Conservation (phyloP, 2,888 invertebrate species). For the Agrilus mali region DNA sequence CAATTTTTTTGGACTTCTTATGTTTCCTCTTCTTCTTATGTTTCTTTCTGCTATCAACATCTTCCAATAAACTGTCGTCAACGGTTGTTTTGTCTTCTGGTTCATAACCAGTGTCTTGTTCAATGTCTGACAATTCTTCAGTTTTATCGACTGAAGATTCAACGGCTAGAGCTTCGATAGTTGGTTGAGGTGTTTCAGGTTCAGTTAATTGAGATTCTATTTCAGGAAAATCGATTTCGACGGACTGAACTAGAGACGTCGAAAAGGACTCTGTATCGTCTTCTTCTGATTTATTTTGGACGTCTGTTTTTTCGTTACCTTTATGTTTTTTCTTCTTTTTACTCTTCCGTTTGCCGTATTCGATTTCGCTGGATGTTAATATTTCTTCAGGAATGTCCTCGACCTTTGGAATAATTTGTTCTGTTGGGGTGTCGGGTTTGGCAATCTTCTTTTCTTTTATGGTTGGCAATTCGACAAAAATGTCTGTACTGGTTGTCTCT, state of each 20-base stretch:
- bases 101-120: conserved; percentile 58
- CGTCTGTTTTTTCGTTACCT: conserved; percentile 28
- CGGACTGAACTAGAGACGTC: conserved; percentile 41
- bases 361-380: conserved; percentile 30
- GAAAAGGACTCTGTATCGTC: conserved; percentile 25
- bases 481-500: conserved; percentile 25
- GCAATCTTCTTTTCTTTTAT: conserved; percentile 6
- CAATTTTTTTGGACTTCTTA: conserved; percentile 36
- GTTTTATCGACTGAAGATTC: conserved; percentile 29
- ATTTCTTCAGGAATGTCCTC: conserved; percentile 27
- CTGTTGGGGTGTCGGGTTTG: conserved; percentile 18
- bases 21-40: conserved; percentile 31
- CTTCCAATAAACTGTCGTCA: conserved; percentile 41
- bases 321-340: conserved; percentile 55
- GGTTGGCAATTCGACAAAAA: conserved; percentile 25
- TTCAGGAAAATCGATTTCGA: conserved; percentile 38
- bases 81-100: conserved; percentile 55
- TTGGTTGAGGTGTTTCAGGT: conserved; percentile 40
- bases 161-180: conserved; percentile 33
- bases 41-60: conserved; percentile 29
- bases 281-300: conserved; percentile 8
- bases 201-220: conserved; percentile 38
- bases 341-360: conserved; percentile 41
- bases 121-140: conserved; percentile 31
- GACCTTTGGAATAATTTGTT: conserved; percentile 21